Evolutionary conservation across 1,140 invertebrate genomes (phyloP), one percentile per base, ranked within the genome.

Genomic region (Lepidurus apus): DNA sequence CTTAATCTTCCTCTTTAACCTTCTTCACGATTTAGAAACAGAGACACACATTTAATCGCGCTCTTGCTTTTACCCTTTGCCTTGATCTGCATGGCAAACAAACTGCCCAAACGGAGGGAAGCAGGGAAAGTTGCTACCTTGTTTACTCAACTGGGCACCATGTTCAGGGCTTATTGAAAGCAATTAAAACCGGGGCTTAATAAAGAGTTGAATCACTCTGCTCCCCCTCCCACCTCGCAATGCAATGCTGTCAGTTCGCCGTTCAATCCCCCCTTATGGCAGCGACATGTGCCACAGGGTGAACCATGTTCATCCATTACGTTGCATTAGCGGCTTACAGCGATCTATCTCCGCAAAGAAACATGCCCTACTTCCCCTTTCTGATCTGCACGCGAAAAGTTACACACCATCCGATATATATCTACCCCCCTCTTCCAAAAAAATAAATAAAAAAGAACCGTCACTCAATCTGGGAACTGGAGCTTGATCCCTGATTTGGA

Each of bases 281-380:
- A 65, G 21, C 53, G 53, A 65, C 53, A 65, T 65, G 53, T 65
- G 53, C 53, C 53, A 65, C 53, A 65, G 53, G 53, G 53, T 65
- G 53, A 65, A 65, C 53, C 53, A 65, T 65, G 53, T 65, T 65
- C 53, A 65, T 65, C 53, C 53, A 65, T 65, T 65, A 65, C 53
- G 53, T 65, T 65, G 53, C 53, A 65, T 65, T 65, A 65, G 53
- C 53, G 53, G 53, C 53, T 65, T 65, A 65, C 53, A 17, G 53
- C 53, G 53, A 65, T 65, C 53, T 13, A 21, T 13, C 21, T 21
- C 53, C 53, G 8, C 9, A 65, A 65, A 65, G n/a, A 65, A 65
- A 65, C 53, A 7, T 65, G 53, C 21, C 53, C 53, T 17, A 17
- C 21, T 65, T 65, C 53, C 21, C 53, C 17, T 65, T 65, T 65